phyloP scores from a whole-genome alignment of 2,797 vertebrate genomes.

The Eulemur albifrons region DNA sequence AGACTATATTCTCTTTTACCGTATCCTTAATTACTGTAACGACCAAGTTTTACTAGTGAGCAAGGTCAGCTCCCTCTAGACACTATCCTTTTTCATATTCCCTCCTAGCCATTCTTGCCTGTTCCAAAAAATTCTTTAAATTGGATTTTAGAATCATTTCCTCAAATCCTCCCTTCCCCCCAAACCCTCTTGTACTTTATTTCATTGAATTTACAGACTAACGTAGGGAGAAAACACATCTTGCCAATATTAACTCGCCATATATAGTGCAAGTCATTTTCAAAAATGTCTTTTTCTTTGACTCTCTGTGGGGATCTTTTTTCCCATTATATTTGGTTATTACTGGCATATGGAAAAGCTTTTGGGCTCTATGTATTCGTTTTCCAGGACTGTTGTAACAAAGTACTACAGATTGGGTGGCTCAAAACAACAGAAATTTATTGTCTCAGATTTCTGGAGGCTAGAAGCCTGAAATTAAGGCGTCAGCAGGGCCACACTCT shows the following conservation, averaged over 20 bases:
- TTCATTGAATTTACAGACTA: neutral
- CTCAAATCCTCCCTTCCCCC: neutral
- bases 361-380: neutral
- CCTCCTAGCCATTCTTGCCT: neutral
- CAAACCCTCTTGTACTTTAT: neutral
- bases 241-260: neutral
- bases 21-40: neutral
- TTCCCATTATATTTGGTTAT: neutral
- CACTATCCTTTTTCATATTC: neutral
- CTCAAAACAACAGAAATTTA: neutral
- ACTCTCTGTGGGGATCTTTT: neutral
- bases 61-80: neutral
- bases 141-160: slow-evolving; percentile 5
- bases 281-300: neutral
- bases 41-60: neutral
- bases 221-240: neutral
- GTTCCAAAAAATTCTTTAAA: neutral
- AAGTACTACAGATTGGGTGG: neutral
- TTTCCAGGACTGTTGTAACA: neutral
- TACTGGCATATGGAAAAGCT: neutral
- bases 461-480: neutral
- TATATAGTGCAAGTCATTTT: neutral
- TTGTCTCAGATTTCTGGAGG: neutral
- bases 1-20: neutral
- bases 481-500: neutral